A percentile compares a stretch with the other conserved stretches of the same genome.
These are phyloP conservation scores for Drosophila acutilabella DNA, from an alignment of 2,888 invertebrate species.

Conservation along the genomic window DNA sequence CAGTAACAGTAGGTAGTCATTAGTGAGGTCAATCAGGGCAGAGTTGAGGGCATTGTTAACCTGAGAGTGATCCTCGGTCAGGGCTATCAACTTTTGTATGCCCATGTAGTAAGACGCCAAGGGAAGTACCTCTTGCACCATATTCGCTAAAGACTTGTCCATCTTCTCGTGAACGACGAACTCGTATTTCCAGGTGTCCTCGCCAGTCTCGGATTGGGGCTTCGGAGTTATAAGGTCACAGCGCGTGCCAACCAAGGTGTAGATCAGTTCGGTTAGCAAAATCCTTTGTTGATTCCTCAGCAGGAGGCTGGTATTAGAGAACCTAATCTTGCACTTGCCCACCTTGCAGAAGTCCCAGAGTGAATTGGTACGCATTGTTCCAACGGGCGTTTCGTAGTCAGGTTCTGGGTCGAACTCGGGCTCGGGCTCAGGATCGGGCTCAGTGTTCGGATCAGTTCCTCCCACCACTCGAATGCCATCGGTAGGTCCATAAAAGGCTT, in stretches of 20 bases:
- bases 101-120: constrained; percentile 95
- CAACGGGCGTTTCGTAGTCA: neutral
- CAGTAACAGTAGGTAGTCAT: constrained; percentile 93
- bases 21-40: constrained; percentile 91
- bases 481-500: neutral
- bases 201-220: neutral
- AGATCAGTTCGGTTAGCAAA: constrained; percentile 2
- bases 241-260: neutral
- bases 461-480: neutral
- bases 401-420: no score
- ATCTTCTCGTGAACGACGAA: constrained; percentile 90
- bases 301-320: neutral
- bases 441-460: neutral
- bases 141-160: constrained; percentile 88
- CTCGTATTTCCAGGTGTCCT: constrained; percentile 58
- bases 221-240: neutral
- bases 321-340: no score
- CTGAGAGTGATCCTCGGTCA: constrained; percentile 89
- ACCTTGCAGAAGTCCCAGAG: constrained; percentile 9
- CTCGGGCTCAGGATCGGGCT: neutral
- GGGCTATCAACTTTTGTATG: constrained; percentile 90
- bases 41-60: constrained; percentile 96
- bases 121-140: constrained; percentile 89
- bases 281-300: neutral
- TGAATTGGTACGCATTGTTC: neutral